Evolutionary conservation across 2,797 vertebrate genomes (phyloP).

Genomic region (Cyprinodon diabolis): DNA sequence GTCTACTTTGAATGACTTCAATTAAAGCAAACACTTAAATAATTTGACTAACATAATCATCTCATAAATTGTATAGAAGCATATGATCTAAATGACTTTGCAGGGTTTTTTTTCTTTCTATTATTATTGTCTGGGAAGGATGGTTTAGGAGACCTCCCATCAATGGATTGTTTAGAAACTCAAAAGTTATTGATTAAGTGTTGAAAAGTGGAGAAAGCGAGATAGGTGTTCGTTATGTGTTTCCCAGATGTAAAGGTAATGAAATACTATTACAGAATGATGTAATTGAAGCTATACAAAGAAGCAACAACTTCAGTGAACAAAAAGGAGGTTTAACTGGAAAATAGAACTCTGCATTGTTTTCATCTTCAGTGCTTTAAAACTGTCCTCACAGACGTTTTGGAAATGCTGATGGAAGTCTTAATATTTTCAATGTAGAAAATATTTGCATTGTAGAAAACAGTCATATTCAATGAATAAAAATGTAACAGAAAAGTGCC

Average conservation of each 20-base stretch:
- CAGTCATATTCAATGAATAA: background rate
- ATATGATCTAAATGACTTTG: background rate
- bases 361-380: background rate
- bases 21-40: background rate
- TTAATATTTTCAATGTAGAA: background rate
- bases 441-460: background rate
- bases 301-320: background rate
- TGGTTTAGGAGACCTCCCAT: background rate
- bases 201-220: background rate
- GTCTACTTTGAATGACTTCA: background rate
- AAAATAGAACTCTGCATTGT: background rate
- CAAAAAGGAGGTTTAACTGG: background rate
- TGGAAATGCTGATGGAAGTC: background rate
- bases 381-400: background rate
- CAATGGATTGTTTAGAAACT: background rate
- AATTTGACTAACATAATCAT: background rate
- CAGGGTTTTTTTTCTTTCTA: no score
- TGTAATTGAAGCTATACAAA: background rate
- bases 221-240: background rate
- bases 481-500: background rate
- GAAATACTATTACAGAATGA: background rate
- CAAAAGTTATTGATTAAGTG: background rate
- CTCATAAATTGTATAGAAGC: background rate
- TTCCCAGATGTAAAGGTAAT: background rate
- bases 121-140: background rate